Percentiles rank a stretch among this genome's conserved stretches.
These are phyloP conservation scores for Rhinogobio ventralis DNA, from an alignment of 2,797 vertebrate genomes.

Conservation along the genomic window DNA sequence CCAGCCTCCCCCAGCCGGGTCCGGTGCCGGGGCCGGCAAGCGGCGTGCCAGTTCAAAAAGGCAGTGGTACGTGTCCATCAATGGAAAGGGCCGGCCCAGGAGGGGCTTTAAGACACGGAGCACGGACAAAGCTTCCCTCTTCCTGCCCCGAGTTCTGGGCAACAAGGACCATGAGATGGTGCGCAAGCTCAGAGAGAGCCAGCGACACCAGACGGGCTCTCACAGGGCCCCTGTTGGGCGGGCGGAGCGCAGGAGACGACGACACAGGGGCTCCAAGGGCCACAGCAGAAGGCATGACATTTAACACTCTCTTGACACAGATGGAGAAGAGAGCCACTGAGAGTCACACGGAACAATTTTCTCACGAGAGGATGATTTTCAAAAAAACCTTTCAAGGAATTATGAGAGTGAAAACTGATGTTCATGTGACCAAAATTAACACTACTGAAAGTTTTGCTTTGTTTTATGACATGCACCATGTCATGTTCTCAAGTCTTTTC, in stretches of 20 bases:
- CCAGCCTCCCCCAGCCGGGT: constrained; percentile 69
- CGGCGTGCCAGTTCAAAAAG: constrained; percentile 83
- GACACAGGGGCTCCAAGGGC: constrained; percentile 67
- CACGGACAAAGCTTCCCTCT: constrained; percentile 96
- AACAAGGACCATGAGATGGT: constrained; percentile 94
- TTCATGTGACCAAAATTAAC: constrained; percentile 64
- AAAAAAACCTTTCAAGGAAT: constrained; percentile 13
- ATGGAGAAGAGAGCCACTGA: constrained; percentile 2
- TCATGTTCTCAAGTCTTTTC: constrained; percentile 52
- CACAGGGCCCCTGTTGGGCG: constrained; percentile 54
- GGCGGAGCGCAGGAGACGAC: constrained; percentile 73
- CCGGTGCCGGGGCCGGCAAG: constrained; percentile 62
- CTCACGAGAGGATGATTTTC: constrained; percentile 36
- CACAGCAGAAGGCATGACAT: constrained; percentile 43
- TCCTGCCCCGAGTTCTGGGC: constrained; percentile 92
- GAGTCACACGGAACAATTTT: constrained; percentile 25
- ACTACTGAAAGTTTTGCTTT: constrained; percentile 59
- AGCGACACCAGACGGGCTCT: constrained; percentile 65
- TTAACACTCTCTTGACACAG: constrained; percentile 52
- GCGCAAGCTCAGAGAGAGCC: constrained; percentile 78
- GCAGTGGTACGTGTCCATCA: constrained; percentile 96
- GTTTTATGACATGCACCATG: constrained; percentile 5
- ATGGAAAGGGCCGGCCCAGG: constrained; percentile 94
- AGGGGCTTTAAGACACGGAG: constrained; percentile 93
- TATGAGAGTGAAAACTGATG: constrained; percentile 31